These are phyloP conservation scores for Gambusia holbrooki DNA, from an alignment of 2,113 vertebrate genomes.

Conservation along the genomic window DNA sequence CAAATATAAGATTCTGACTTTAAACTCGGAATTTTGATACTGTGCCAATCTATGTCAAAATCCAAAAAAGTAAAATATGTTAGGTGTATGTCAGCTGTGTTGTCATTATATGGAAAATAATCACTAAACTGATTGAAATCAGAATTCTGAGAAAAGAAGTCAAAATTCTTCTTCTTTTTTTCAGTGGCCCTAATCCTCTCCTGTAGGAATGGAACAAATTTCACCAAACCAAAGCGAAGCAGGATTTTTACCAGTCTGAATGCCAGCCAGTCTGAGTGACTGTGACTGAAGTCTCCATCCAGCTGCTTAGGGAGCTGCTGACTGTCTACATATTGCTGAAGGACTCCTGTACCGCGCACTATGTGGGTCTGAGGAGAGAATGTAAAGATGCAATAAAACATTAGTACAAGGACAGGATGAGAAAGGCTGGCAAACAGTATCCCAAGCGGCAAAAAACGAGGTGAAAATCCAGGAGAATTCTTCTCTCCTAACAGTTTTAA, in stretches of 20 bases:
- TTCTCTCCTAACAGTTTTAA: background rate
- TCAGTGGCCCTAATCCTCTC: no score
- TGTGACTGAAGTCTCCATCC: slow-evolving; percentile 82
- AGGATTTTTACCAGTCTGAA: slow-evolving; percentile 80
- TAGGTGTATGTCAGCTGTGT: no score
- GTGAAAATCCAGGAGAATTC: background rate
- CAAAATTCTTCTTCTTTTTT: no score
- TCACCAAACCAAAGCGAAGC: background rate
- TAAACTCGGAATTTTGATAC: no score
- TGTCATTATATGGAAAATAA: no score
- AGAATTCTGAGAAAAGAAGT: no score
- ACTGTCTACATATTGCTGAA: slow-evolving; percentile 82
- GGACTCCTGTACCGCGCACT: slow-evolving; percentile 74
- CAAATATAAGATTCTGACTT: no score
- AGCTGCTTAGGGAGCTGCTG: slow-evolving; percentile 83
- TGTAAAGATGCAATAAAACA: background rate
- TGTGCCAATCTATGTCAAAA: no score
- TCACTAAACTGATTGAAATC: no score
- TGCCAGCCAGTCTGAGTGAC: slow-evolving; percentile 83
- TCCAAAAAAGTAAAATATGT: no score
- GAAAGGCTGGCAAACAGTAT: background rate
- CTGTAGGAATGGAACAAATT: no score
- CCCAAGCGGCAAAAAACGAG: background rate
- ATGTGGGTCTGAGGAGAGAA: slow-evolving; percentile 71
- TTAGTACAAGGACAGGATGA: background rate